These are phyloP conservation scores for Lasiurus borealis DNA, from an alignment of 2,113 vertebrate genomes.

Conservation along the genomic window DNA sequence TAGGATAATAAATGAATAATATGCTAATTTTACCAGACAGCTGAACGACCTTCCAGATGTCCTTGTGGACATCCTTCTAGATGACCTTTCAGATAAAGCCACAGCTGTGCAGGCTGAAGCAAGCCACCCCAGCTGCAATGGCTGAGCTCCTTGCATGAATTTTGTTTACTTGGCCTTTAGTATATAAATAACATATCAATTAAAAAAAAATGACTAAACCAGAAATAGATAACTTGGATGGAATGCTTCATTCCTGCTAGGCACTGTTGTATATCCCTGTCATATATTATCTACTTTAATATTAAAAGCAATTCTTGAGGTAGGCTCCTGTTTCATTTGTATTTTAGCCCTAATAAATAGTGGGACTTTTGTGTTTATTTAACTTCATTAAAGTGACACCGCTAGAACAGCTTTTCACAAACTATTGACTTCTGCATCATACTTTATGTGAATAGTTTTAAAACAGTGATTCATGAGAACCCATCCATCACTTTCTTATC, in stretches of 20 bases:
- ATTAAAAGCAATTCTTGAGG: neutral
- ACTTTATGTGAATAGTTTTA: neutral
- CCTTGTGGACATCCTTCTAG: too few species aligned
- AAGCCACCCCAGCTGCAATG: too few species aligned
- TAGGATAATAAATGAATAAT: too few species aligned
- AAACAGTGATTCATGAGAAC: neutral
- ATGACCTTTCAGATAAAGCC: too few species aligned
- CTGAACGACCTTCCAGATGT: too few species aligned
- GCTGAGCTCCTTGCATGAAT: too few species aligned
- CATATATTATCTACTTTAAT: neutral
- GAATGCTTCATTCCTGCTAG: neutral
- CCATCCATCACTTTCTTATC: neutral
- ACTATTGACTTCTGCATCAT: neutral
- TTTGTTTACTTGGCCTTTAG: too few species aligned
- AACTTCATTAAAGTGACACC: neutral
- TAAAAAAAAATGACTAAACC: neutral
- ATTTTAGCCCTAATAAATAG: neutral
- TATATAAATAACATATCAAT: too few species aligned
- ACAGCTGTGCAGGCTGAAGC: too few species aligned
- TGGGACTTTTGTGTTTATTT: neutral
- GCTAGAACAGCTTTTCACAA: neutral
- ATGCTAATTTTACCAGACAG: too few species aligned
- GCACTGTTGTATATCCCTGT: neutral
- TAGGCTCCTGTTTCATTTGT: neutral
- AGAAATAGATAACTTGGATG: neutral